phyloP scores from a whole-genome alignment of 2,113 vertebrate genomes.

The Perca schrenkii region DNA sequence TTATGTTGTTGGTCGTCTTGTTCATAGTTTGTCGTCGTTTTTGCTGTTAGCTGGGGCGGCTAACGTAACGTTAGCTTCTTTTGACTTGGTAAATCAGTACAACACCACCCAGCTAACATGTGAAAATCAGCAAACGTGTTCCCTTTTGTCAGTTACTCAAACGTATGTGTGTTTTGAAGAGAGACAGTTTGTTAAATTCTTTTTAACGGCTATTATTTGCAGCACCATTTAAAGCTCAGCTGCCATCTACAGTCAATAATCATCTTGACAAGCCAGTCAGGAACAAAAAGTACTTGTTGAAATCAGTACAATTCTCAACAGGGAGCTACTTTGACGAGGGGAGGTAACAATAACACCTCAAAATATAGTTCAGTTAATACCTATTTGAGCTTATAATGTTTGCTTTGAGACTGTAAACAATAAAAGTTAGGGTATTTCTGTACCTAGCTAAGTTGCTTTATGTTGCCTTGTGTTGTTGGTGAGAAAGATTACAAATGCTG shows the following conservation, averaged over 20 bases:
- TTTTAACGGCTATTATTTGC: not conserved
- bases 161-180: not conserved
- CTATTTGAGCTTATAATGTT: not conserved
- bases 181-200: not conserved
- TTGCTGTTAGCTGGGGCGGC: constrained; percentile 57
- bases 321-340: not conserved
- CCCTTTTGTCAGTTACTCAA: not conserved
- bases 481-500: no score
- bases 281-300: constrained; percentile 32
- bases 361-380: not conserved
- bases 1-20: constrained; percentile 18
- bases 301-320: not conserved
- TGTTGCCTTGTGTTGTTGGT: not conserved
- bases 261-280: constrained; percentile 1
- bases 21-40: constrained; percentile 18
- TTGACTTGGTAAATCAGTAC: not conserved
- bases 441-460: not conserved
- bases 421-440: not conserved
- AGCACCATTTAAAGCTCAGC: constrained; percentile 29
- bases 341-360: not conserved
- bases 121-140: not conserved
- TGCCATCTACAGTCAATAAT: constrained; percentile 44
- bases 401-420: not conserved
- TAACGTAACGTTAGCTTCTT: constrained; percentile 46
- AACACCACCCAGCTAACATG: not conserved